Evolutionary conservation across 2,797 vertebrate species (phyloP), one percentile per base, ranked within the genome.

Genomic region (Furcifer pardalis): DNA sequence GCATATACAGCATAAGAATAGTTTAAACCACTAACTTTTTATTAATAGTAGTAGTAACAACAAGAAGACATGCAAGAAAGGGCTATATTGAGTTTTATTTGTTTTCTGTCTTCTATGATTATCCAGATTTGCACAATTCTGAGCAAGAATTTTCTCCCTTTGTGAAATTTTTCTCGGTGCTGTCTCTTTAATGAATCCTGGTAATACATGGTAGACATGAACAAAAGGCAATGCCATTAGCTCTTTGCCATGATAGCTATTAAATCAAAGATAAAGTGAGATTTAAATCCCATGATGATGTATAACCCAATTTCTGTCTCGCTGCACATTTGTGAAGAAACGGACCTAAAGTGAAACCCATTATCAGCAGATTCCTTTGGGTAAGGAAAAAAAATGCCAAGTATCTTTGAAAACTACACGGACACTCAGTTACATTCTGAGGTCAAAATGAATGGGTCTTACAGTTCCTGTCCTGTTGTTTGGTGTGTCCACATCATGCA

Each of bases 71-170:
- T 76, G 3, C 25, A 60, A 83, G 46, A 83, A 83, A 32, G 2
- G 0, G 65, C 46, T 27, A 0, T 21, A 86, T 25, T 62, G 52
- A 10, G 44, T 5, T 77, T 40, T 44, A 52, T 80, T 46, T 52
- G 21, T 73, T 46, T 87, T 77, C 73, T 80, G 68, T 46, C 25
- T 77, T 89, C 91, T 82, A 75, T 15, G 86, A 56, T 79, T 69
- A 76, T 35, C 81, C 81, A 88, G 78, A 84, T 79, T 83, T 88
- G 30, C 82, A 84, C 27, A 84, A 63, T 89, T 90, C 78, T 93
- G 88, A 89, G 78, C 79, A 92, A 79, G 84, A 93, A 89, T 90
- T 89, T 35, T 68, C n/a, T 30, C 40, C 7, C 35, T 69, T 69
- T 69, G 5, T 21, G 35, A 40, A 21, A 37, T 82, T 35, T 40